Base-by-base conservation (phyloP, 2,797 vertebrate genomes). In the Periparus ater region DNA sequence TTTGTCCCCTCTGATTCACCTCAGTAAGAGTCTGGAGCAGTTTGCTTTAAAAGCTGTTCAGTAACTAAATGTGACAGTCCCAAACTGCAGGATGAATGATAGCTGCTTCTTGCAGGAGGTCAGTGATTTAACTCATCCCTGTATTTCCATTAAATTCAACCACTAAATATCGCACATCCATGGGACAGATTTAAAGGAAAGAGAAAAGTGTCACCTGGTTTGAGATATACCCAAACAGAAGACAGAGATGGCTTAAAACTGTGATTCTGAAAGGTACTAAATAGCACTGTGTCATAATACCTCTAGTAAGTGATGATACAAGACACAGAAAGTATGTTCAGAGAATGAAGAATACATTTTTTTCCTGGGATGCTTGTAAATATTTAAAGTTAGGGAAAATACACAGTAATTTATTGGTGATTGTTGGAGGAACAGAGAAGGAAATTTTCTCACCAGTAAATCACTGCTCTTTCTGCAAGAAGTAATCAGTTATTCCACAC, bases 371-470 rank as follows among this genome's bases (percentile, higher is more conserved):
- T 63, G 25, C 81, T 26, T 82, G 67, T 90, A 94, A 95, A 91
- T 86, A 94, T 89, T 90, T 88, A 47, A 93, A 89, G 42, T 61
- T 73, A 26, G 13, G 34, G 45, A 21, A 81, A 83, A 74, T 63
- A 77, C 50, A 57, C 3, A 13, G 66, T 70, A 83, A 94, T 94
- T 94, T 92, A 91, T 76, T 92, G 68, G 54, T 55, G 65, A 77
- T 62, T 75, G 71, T 75, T 75, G 68, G 62, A 85, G 32, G 44
- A 92, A 85, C 25, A 93, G 85, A 77, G 47, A 25, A 89, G 29
- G 78, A 89, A 68, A 72, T 91, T 91, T 92, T 85, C 76, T 93
- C 73, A 78, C 47, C 84, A 61, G 77, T 95, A 92, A 89, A 95
- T 81, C 87, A 88, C 53, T 61, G 48, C 23, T 86, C 58, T 73